phyloP scores from a whole-genome alignment of 2,797 vertebrate species.

The Cirrhinus molitorella region DNA sequence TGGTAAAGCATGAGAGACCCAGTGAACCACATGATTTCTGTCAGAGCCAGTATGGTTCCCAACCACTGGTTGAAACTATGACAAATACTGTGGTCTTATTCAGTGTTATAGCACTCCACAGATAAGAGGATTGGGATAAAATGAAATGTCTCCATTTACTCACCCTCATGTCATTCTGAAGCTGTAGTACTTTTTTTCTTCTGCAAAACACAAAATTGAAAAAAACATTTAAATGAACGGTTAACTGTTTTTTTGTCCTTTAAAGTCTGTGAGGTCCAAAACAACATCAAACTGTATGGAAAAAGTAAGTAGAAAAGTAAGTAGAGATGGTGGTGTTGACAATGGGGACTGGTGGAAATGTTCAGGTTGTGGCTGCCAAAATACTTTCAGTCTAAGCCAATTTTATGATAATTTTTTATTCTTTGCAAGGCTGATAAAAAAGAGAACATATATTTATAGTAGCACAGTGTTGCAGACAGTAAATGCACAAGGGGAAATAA shows the following conservation, averaged over 20 bases:
- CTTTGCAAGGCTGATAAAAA: background rate
- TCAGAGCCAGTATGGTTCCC: too few species aligned
- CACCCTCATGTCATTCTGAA: background rate
- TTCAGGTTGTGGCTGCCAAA: background rate
- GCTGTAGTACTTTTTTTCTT: background rate
- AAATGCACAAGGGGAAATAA: background rate
- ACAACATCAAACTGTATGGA: background rate
- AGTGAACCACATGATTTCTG: too few species aligned
- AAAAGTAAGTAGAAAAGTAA: too few species aligned
- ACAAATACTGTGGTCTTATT: background rate
- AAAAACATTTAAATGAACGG: background rate
- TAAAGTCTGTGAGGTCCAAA: background rate
- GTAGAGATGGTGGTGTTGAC: background rate
- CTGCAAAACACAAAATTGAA: background rate
- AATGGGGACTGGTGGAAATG: background rate
- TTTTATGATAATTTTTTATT: background rate
- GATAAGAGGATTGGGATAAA: background rate
- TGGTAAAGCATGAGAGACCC: too few species aligned
- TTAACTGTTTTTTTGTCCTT: background rate
- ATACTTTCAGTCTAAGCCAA: background rate
- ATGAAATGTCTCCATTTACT: background rate
- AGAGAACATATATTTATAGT: background rate
- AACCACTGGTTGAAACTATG: too few species aligned
- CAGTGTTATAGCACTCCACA: background rate
- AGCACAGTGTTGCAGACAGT: background rate